Conservation (phyloP, 2,797 vertebrate genomes). For the Etheostoma perlongum region DNA sequence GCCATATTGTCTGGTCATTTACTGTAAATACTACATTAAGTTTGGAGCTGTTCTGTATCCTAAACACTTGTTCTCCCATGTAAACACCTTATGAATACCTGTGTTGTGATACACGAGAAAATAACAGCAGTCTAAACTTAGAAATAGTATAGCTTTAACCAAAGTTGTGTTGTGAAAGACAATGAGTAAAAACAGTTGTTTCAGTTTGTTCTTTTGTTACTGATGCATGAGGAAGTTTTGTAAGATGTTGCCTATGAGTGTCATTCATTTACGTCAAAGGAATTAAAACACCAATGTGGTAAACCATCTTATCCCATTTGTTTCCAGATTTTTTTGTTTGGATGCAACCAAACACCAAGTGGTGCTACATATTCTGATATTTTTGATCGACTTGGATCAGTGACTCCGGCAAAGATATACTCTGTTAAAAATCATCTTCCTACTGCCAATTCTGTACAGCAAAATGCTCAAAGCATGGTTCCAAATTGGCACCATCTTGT, state of each 20-base stretch:
- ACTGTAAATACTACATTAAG: slow-evolving; percentile 30
- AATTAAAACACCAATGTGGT: slow-evolving; percentile 48
- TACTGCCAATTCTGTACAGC: too few relatives aligned
- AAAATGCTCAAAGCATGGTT: too few relatives aligned
- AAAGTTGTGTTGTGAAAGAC: slow-evolving; percentile 26
- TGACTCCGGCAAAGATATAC: too few relatives aligned
- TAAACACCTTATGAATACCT: slow-evolving; percentile 9
- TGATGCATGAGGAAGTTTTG: slow-evolving; percentile 56
- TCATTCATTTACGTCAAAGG: slow-evolving; percentile 38
- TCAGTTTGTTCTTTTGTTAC: slow-evolving; percentile 56
- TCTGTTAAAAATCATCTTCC: too few relatives aligned
- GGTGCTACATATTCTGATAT: too few relatives aligned
- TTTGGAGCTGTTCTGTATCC: slow-evolving; percentile 12
- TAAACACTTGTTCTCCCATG: slow-evolving; percentile 17
- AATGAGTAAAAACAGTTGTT: slow-evolving; percentile 17
- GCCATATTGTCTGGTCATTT: slow-evolving; percentile 36
- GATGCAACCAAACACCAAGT: not conserved
- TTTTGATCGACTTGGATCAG: too few relatives aligned
- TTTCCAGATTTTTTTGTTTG: slow-evolving; percentile 10
- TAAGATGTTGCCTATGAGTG: slow-evolving; percentile 37
- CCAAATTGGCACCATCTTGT: too few relatives aligned
- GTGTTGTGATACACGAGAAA: slow-evolving; percentile 22
- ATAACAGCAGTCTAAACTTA: not conserved
- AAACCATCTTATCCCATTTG: not conserved
- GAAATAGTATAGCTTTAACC: not conserved